A percentile compares a stretch with the other conserved stretches of the same genome.
These are phyloP conservation scores for Poecilobothrus nobilitatus DNA, from an alignment of 2,888 invertebrate species.

Conservation along the genomic window DNA sequence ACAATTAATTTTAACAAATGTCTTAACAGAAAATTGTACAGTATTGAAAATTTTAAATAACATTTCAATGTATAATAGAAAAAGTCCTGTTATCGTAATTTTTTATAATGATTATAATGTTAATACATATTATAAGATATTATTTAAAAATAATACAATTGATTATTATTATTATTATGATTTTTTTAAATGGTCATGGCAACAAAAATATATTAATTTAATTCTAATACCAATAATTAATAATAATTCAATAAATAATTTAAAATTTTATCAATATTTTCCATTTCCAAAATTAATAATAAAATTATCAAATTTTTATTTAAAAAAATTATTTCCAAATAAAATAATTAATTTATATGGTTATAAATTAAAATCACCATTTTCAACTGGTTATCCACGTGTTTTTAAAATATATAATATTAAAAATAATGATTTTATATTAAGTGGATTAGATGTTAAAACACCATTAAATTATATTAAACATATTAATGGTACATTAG, in stretches of 20 bases:
- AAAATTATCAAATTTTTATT: no score
- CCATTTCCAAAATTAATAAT: not conserved
- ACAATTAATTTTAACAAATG: not conserved
- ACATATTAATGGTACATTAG: slow-evolving; percentile 2
- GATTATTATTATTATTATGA: not conserved
- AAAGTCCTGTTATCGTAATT: not conserved
- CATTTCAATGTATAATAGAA: not conserved
- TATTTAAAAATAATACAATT: not conserved
- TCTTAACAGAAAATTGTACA: not conserved
- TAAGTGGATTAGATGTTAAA: not conserved
- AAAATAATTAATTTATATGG: not conserved
- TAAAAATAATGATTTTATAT: not conserved
- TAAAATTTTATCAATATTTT: slow-evolving; percentile 2
- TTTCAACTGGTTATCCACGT: not conserved
- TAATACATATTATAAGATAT: no score
- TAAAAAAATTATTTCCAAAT: not conserved
- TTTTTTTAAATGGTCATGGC: not conserved
- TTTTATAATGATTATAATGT: not conserved
- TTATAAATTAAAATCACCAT: not conserved
- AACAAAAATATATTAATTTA: not conserved
- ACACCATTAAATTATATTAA: not conserved
- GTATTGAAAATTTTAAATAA: not conserved
- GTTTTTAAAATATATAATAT: not conserved
- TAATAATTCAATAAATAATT: not conserved
- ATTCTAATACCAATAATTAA: not conserved